Conservation (phyloP, 2,888 invertebrate species). For the Disparrhopalites patrizii region DNA sequence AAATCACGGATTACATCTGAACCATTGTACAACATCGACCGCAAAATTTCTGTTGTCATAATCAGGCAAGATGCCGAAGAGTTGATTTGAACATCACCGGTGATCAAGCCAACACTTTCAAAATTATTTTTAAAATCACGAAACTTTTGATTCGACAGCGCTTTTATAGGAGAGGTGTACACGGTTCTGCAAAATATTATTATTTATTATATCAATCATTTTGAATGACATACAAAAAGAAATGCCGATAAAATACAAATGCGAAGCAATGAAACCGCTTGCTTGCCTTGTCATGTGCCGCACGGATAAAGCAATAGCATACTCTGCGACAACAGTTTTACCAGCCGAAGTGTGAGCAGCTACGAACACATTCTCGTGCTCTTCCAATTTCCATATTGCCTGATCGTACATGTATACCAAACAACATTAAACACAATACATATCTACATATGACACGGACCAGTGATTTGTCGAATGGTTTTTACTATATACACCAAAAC, state of each 20-base stretch:
- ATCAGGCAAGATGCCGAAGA: constrained; percentile 90
- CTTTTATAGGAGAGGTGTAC: constrained; percentile 99
- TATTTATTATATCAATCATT: not conserved
- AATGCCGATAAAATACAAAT: not conserved
- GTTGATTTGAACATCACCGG: constrained; percentile 94
- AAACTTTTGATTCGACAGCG: constrained; percentile 97
- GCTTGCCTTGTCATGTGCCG: constrained; percentile 78
- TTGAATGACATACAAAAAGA: not conserved
- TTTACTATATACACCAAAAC: no score
- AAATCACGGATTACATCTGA: constrained; percentile 93
- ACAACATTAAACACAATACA: not conserved
- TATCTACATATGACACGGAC: not conserved
- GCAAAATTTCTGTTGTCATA: constrained; percentile 98
- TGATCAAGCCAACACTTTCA: constrained; percentile 86
- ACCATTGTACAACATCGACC: constrained; percentile 91
- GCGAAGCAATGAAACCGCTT: not conserved
- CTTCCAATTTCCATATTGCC: constrained; percentile 90
- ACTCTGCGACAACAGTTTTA: constrained; percentile 99
- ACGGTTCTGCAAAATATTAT: constrained; percentile 62
- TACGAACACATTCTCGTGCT: constrained; percentile 92
- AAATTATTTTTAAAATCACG: constrained; percentile 92
- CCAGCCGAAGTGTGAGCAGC: constrained; percentile 99
- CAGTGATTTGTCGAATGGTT: no score
- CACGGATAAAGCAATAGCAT: constrained; percentile 93
- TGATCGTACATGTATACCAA: not conserved